Percentiles rank a stretch among this genome's conserved stretches.
phyloP scores from a whole-genome alignment of 2,797 vertebrate genomes.

The Emydoidea blandingii region DNA sequence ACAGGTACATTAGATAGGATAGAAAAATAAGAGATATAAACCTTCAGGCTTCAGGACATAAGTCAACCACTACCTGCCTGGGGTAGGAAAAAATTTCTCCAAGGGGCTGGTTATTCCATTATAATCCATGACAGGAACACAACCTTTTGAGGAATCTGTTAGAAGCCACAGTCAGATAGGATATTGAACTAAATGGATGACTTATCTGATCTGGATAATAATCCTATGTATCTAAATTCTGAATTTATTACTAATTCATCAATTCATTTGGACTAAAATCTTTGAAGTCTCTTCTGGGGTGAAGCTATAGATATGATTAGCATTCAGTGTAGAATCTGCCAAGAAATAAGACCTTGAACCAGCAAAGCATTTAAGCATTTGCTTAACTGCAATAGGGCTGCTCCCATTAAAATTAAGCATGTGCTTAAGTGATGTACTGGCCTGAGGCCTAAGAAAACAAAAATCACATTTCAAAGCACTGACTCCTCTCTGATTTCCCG shows the following conservation, averaged over 20 bases:
- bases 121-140: neutral
- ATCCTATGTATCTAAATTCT: neutral
- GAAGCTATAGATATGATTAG: neutral
- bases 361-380: neutral
- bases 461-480: neutral
- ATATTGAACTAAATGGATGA: neutral
- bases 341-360: neutral
- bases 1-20: neutral
- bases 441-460: neutral
- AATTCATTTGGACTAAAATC: neutral
- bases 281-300: neutral
- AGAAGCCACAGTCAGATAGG: neutral
- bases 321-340: neutral
- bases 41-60: neutral
- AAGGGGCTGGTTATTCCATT: neutral
- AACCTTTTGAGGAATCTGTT: neutral
- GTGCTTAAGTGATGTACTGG: neutral
- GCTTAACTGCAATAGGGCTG: neutral
- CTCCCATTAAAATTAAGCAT: neutral
- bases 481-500: neutral
- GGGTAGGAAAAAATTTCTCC: neutral
- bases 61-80: neutral
- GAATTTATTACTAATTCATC: neutral
- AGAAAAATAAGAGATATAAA: neutral
- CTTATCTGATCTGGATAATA: neutral